These are phyloP conservation scores for Thecocarcelia acutangulata DNA, from an alignment of 2,888 invertebrate genomes.

Conservation along the genomic window DNA sequence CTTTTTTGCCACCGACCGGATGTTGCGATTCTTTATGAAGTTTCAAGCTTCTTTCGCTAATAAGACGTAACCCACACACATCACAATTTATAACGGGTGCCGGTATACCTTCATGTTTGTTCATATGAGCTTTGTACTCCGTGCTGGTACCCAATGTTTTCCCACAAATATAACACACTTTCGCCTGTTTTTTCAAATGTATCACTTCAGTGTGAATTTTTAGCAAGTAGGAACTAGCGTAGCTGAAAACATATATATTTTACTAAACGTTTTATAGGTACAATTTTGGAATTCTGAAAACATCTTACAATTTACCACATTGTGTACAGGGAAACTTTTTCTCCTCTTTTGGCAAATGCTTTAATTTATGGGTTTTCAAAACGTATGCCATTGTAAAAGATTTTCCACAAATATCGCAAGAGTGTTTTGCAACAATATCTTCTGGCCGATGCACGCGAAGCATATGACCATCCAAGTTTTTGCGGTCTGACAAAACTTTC, in stretches of 20 bases:
- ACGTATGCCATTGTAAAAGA: conserved; percentile 75
- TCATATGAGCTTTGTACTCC: conserved; percentile 76
- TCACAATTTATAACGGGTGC: conserved; percentile 76
- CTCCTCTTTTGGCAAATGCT: conserved; percentile 77
- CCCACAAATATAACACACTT: conserved; percentile 79
- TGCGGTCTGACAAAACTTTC: conserved; percentile 74
- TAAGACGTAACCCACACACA: conserved; percentile 75
- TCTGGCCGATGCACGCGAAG: conserved; percentile 77
- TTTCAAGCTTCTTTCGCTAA: conserved; percentile 75
- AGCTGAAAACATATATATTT: no score
- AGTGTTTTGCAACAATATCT: conserved; percentile 74
- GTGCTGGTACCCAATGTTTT: conserved; percentile 77
- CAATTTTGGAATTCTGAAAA: neutral
- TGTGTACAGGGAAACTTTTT: conserved; percentile 75
- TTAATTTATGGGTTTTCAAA: conserved; percentile 75
- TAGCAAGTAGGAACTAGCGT: no score
- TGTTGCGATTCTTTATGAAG: conserved; percentile 77
- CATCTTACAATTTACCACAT: conserved; percentile 76
- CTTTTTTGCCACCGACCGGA: conserved; percentile 76
- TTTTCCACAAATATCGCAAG: conserved; percentile 77
- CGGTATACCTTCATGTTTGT: conserved; percentile 76
- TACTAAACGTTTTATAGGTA: neutral
- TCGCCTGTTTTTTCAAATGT: conserved; percentile 77
- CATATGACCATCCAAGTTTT: conserved; percentile 74
- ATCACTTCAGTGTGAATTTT: no score